Evolutionary conservation across 1,140 invertebrate species (phyloP).

Genomic region (Diabrotica undecimpunctata): DNA sequence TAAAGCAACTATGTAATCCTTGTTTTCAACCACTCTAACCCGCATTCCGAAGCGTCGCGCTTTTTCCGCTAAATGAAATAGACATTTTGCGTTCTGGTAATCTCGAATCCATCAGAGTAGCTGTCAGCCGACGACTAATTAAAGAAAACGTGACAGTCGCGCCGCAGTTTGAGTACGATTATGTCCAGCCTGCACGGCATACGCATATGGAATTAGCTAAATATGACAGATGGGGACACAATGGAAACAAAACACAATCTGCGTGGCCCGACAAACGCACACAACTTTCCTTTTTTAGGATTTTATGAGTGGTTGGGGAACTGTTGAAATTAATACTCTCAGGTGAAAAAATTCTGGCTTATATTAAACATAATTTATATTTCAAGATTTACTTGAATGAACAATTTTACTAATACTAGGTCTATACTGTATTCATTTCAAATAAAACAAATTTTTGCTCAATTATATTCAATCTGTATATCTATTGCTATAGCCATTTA

Average conservation of each 20-base stretch:
- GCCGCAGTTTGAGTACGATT: slow-evolving; percentile 25
- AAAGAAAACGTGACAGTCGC: slow-evolving; percentile 25
- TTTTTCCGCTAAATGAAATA: neutral
- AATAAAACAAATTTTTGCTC: no score
- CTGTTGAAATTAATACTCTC: no score
- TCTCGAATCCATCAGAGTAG: slow-evolving; percentile 25
- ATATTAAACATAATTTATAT: no score
- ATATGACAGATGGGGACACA: slow-evolving; percentile 35
- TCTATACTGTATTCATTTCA: no score
- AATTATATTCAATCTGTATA: no score
- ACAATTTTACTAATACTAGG: no score
- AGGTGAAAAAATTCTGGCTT: no score
- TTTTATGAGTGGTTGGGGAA: neutral
- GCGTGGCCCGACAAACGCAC: slow-evolving; percentile 26
- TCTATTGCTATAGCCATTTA: no score
- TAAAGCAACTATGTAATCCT: no score
- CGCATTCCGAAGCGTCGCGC: neutral
- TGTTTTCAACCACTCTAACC: no score
- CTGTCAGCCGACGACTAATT: slow-evolving; percentile 25
- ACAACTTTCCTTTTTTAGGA: slow-evolving; percentile 6
- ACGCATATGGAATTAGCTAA: slow-evolving; percentile 33
- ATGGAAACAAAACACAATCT: slow-evolving; percentile 30
- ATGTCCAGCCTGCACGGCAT: slow-evolving; percentile 25
- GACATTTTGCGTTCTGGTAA: slow-evolving; percentile 22
- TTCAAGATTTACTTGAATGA: no score